Conservation (phyloP, 1,140 invertebrate genomes). For the Plodia interpunctella region DNA sequence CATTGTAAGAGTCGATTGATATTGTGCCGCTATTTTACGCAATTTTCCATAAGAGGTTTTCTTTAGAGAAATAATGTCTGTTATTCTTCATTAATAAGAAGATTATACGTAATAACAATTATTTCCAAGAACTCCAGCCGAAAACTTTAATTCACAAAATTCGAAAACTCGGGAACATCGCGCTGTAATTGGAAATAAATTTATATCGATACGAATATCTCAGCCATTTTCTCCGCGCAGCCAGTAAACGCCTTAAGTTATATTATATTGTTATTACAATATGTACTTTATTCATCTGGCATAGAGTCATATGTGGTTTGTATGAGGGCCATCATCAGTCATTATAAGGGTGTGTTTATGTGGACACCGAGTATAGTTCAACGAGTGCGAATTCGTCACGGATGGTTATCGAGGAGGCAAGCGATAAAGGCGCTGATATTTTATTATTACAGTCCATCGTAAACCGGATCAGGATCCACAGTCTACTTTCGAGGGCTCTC, state of each 20-base stretch:
- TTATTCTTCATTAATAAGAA: slow-evolving; percentile 1
- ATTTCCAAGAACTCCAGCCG: not conserved
- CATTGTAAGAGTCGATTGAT: no score
- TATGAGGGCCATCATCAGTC: slow-evolving; percentile 12
- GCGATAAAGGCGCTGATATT: slow-evolving; percentile 71
- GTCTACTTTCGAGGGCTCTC: slow-evolving; percentile 51
- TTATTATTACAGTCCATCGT: slow-evolving; percentile 70
- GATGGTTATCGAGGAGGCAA: slow-evolving; percentile 70
- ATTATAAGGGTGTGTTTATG: slow-evolving; percentile 12
- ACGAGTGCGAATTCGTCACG: slow-evolving; percentile 73
- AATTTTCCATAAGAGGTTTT: no score
- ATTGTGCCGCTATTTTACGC: no score
- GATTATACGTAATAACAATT: not conserved
- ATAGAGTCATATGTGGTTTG: slow-evolving; percentile 20
- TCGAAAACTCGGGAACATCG: slow-evolving; percentile 37
- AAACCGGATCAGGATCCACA: slow-evolving; percentile 27
- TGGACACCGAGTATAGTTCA: slow-evolving; percentile 38
- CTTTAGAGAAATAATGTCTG: no score
- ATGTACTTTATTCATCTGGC: not conserved
- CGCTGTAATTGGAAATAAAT: slow-evolving; percentile 69
- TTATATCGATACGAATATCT: slow-evolving; percentile 68
- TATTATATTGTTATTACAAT: slow-evolving; percentile 12
- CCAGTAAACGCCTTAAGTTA: slow-evolving; percentile 18
- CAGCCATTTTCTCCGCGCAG: slow-evolving; percentile 39
- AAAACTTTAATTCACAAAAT: slow-evolving; percentile 14